Evolutionary conservation across 2,888 invertebrate genomes (phyloP).

Genomic region (Bellardia bayeri): DNA sequence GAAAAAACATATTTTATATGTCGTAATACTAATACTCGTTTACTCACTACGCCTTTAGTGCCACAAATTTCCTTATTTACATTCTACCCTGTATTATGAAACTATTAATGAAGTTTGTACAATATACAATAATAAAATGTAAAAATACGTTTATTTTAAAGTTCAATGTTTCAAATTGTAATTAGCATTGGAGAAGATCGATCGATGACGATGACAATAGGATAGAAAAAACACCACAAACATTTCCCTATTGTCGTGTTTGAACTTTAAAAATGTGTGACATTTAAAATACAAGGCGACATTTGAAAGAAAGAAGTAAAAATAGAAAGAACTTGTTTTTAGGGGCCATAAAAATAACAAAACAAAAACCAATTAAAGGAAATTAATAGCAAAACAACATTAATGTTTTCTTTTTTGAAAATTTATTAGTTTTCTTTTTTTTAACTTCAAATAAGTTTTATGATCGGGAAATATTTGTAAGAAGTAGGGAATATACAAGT

Average conservation of each 20-base stretch:
- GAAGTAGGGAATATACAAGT: background rate
- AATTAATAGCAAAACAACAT: background rate
- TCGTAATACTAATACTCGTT: background rate
- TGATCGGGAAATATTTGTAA: background rate
- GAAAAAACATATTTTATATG: slow-evolving; percentile 28
- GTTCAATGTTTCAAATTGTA: slow-evolving; percentile 69
- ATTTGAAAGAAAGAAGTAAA: background rate
- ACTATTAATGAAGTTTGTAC: slow-evolving; percentile 32
- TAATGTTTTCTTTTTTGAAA: background rate
- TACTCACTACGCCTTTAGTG: background rate
- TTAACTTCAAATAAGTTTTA: too few relatives aligned
- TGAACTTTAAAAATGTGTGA: slow-evolving; percentile 55
- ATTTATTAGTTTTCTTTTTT: background rate
- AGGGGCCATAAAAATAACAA: background rate
- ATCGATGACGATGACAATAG: slow-evolving; percentile 42
- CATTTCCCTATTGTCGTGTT: slow-evolving; percentile 61
- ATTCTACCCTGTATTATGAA: background rate
- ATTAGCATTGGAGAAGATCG: slow-evolving; percentile 37
- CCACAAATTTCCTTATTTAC: background rate
- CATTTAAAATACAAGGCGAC: slow-evolving; percentile 51
- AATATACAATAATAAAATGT: background rate
- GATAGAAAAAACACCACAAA: background rate
- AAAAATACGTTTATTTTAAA: slow-evolving; percentile 47
- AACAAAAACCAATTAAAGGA: background rate
- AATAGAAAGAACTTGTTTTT: background rate